Base-by-base conservation (phyloP, 2,113 vertebrate genomes). In the Saguinus midas region DNA sequence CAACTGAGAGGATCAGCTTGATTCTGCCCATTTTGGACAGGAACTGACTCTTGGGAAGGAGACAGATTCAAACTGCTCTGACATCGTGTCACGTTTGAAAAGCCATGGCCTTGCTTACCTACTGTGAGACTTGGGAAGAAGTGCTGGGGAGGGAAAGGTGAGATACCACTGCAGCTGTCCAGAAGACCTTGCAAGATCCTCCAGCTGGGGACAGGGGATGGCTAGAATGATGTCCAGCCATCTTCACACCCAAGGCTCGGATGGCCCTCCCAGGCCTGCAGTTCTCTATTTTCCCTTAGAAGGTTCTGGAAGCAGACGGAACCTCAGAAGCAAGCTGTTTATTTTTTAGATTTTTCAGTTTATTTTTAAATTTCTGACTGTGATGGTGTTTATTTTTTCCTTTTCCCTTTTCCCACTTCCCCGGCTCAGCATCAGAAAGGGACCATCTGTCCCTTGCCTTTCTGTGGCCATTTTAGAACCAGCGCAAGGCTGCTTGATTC, bases 301-400 rank as follows among this genome's bases (percentile, higher is more conserved):
- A 88, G 79, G 18, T 43, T 66, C 76, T 91, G 68, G 75, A 91
- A 86, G 40, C 92, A 81, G 79, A 90, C 45, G 0, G 57, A 91
- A 92, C 70, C 58, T 97, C 87, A 90, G 95, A 92, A 96, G 55
- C 90, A 90, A 90, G 92, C 96, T 97, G 95, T 96, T 97, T 97
- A 97, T 97, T 95, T 95, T 96, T 95, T 83, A 73, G 90, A 87
- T 50, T 92, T 97, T 97, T 95, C 14, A 50, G 95, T 95, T 97
- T 98, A 98, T 97, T 97, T 98, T 97, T 96, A 97, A 93, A 95
- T 97, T 96, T 93, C 94, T 94, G 91, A 93, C 94, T 96, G 96
- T 92, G 90, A 35, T 90, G 94, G 70, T 96, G 66, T 97, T 97
- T 97, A 95, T 97, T 97, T 97, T 96, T 97, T 93, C 93, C 86